Evolutionary conservation across 1,140 invertebrate species (phyloP).

Genomic region (Drosophila insularis): DNA sequence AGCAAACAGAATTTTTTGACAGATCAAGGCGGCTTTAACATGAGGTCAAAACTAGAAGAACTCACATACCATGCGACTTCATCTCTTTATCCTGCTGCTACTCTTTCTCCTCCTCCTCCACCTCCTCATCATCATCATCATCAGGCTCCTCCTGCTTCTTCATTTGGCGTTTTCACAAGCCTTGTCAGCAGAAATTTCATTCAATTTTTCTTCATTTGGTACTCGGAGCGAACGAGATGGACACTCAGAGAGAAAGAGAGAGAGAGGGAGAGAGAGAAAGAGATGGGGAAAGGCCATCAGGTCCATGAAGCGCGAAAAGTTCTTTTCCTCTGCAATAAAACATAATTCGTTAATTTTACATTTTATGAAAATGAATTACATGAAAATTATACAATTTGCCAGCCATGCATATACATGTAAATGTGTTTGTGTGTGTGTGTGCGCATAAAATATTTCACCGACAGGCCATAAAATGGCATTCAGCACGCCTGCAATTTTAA

Average conservation of each 20-base stretch:
- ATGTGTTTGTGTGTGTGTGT: conserved; percentile 23
- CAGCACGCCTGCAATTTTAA: conserved; percentile 61
- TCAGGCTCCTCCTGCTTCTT: conserved; percentile 7
- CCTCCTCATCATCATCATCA: too few relatives aligned
- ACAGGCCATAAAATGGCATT: conserved; percentile 60
- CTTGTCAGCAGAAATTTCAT: conserved; percentile 71
- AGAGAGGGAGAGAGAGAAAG: conserved; percentile 17
- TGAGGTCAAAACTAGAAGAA: conserved; percentile 5
- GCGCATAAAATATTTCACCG: conserved; percentile 57
- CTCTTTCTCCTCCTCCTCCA: too few relatives aligned
- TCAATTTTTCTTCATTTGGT: conserved; percentile 78
- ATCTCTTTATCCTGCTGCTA: background rate
- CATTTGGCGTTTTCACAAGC: conserved; percentile 14
- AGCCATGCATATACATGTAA: conserved; percentile 19
- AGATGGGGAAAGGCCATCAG: background rate
- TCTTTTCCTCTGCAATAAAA: conserved; percentile 36
- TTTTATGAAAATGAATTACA: conserved; percentile 69
- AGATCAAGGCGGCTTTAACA: background rate
- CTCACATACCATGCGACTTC: background rate
- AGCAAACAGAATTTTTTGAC: conserved; percentile 9
- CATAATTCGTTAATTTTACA: conserved; percentile 76
- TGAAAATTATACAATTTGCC: conserved; percentile 60
- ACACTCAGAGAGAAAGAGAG: conserved; percentile 16
- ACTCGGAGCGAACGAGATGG: conserved; percentile 16
- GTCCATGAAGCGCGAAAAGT: conserved; percentile 1